Evolutionary conservation across 2,888 invertebrate species (phyloP), one percentile per base, ranked within the genome.

Genomic region (Clivina fossor): DNA sequence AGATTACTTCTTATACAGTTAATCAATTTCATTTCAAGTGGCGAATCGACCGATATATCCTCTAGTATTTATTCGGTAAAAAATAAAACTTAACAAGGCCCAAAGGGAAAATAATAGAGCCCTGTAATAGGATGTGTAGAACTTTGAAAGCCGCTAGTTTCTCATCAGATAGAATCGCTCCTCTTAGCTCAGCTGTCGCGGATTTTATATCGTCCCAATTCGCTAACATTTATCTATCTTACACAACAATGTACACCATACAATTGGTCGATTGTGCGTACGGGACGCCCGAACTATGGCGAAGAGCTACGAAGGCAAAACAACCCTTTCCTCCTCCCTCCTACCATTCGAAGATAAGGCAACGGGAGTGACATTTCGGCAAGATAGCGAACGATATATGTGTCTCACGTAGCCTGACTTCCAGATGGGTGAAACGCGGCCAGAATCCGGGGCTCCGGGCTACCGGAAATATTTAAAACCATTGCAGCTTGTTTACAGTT

Each of bases 361-460:
- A 18, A 33, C 33, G 4, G 35, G 55, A 63, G 60, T 60, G 62
- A 62, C 62, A 62, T 62, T n/a, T 58, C 60, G 48, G 57, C 55
- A 51, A 61, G 64, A 64, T 64, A 62, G 58, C 33, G 13, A 13
- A 35, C 44, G 53, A 51, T 66, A 61, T 66, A 66, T 66, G 63
- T 66, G 60, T 54, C 58, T 63, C 66, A 66, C 66, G 66, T 66
- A 62, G 56, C 58, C 59, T n/a, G n/a, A 56, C 61, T 62, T 63
- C 64, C 63, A 58, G 63, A 66, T 64, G 63, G 62, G 58, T 60
- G 56, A 60, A 58, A 66, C 64, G 65, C 65, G 64, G 50, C 59
- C 60, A 53, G 64, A 66, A 66, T 63, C n/a, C n/a, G 64, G 59
- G 63, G 64, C 40, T 28, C 16, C 22, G 9, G 22, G 19, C 2